These are phyloP conservation scores for Margarornis squamiger DNA, from an alignment of 2,797 vertebrate species.

Conservation along the genomic window DNA sequence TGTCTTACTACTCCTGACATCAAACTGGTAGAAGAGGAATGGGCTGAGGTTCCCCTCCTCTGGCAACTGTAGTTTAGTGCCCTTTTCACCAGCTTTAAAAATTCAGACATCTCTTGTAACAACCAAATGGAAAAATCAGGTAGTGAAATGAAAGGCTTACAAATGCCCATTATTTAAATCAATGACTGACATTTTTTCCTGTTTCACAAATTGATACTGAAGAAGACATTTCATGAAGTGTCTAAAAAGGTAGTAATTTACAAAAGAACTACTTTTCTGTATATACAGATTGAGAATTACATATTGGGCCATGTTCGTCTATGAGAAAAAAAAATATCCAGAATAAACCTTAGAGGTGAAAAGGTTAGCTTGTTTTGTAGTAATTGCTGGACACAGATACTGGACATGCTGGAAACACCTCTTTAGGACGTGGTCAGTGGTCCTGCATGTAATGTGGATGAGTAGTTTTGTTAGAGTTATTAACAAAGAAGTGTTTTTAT, in stretches of 20 bases:
- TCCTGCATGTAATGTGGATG: neutral
- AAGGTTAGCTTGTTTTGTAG: neutral
- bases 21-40: neutral
- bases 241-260: neutral
- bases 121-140: neutral
- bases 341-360: neutral
- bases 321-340: neutral
- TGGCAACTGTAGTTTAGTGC: neutral
- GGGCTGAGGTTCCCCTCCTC: neutral
- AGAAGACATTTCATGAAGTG: neutral
- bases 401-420: neutral
- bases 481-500: neutral
- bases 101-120: neutral
- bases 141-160: neutral
- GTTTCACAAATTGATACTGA: neutral
- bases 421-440: neutral
- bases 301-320: neutral
- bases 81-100: neutral
- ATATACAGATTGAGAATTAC: neutral
- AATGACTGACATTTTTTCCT: neutral
- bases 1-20: neutral
- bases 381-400: neutral
- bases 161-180: neutral
- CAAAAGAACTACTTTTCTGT: neutral
- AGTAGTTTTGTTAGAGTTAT: neutral